Evolutionary conservation across 35 echinoderm and acorn worm genomes (phyloP), one percentile per base, ranked within the genome.

Genomic region (Lytechinus pictus): DNA sequence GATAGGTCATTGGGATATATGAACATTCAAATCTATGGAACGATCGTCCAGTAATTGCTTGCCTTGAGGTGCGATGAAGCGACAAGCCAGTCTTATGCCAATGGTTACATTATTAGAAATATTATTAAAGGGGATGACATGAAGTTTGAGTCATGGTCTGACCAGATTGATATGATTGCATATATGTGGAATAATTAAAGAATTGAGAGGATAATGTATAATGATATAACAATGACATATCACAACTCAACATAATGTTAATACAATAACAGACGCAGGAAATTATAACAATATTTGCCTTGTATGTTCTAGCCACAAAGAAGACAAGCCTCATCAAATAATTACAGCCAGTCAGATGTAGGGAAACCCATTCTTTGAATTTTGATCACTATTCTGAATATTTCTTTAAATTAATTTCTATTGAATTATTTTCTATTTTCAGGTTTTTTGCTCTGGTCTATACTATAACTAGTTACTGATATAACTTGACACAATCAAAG

Each of bases 61-160:
- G 66, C 19, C 21, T 24, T n/a, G 66, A 79, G 66, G 66, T 79
- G 19, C 66, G 21, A 79, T 79, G 19, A 79, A 27, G 21, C 66
- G 66, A 79, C 66, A 79, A 79, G 66, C n/a, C 66, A 79, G 66
- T 79, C 66, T n/a, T 79, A 8, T 79, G 66, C 66, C 12, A 79
- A 16, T 79, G 19, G 66, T 79, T 79, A 79, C 66, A n/a, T 79
- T 79, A 79, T 79, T 79, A n/a, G 66, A 79, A n/a, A 79, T 79
- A 79, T 79, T 16, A 79, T 79, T 79, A 79, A 79, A 27, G 66
- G 66, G 33, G 66, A 6, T 79, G 7, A 79, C 4, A n/a, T 79
- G 19, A 79, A 79, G 8, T 79, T 58, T 9, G 56, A 58, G 2
- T 58, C 56, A 10, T 58, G 13, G 13, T 9, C 9, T 58, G 56